A percentile compares a stretch with the other conserved stretches of the same genome.
These are phyloP conservation scores for Phyllotreta cruciferae DNA, from an alignment of 2,888 invertebrate species.

Conservation along the genomic window DNA sequence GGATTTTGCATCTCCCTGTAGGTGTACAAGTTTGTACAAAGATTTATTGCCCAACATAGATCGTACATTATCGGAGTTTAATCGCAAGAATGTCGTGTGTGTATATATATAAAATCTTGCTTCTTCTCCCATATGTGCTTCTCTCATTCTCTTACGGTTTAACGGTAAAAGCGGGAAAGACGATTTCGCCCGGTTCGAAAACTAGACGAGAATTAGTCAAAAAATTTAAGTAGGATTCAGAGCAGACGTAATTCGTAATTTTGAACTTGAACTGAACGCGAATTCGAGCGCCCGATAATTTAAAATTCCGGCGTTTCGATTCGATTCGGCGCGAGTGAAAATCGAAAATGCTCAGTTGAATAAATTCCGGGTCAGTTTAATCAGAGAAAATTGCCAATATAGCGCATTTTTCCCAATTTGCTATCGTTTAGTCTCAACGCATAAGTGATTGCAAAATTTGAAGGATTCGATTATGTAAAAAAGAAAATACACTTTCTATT, in stretches of 20 bases:
- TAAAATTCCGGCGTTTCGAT: slow-evolving; percentile 14
- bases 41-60: slow-evolving; percentile 46
- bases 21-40: slow-evolving; percentile 32
- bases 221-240: too few species aligned
- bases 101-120: slow-evolving; percentile 12
- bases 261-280: slow-evolving; percentile 28
- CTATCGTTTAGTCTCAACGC: too few species aligned
- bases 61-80: slow-evolving; percentile 48
- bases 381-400: too few species aligned
- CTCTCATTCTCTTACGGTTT: slow-evolving; percentile 25
- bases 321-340: slow-evolving; percentile 3
- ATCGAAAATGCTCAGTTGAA: slow-evolving; percentile 1
- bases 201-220: not conserved
- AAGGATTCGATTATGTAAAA: too few species aligned
- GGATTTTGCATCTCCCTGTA: slow-evolving; percentile 26
- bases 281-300: slow-evolving; percentile 16
- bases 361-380: slow-evolving; percentile 8
- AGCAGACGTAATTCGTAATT: not conserved
- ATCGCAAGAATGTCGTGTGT: slow-evolving; percentile 46
- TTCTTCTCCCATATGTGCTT: slow-evolving; percentile 20
- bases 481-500: too few species aligned
- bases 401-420: too few species aligned
- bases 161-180: slow-evolving; percentile 24
- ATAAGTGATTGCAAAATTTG: too few species aligned
- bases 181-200: slow-evolving; percentile 7